These are phyloP conservation scores for Corythornis cristatus DNA, from an alignment of 2,113 vertebrate genomes.

Conservation along the genomic window DNA sequence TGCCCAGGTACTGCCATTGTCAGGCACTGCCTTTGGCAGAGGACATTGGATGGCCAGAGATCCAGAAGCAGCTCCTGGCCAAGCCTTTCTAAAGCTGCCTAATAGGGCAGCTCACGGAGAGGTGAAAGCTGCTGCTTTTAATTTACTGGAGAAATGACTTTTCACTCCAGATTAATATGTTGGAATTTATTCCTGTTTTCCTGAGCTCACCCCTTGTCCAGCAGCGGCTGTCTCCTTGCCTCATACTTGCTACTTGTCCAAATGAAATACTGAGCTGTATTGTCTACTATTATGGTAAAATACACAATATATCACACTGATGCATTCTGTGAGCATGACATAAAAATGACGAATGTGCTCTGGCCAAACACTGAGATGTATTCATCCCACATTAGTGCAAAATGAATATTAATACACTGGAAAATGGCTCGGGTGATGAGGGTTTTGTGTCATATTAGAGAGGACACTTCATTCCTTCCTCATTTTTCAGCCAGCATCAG, in stretches of 20 bases:
- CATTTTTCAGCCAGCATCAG: conserved; percentile 10
- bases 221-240: conserved; percentile 2
- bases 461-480: conserved; percentile 33
- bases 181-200: conserved; percentile 65
- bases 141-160: conserved; percentile 36
- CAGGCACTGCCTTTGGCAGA: not conserved
- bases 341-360: conserved; percentile 54
- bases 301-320: conserved; percentile 57
- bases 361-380: conserved; percentile 54
- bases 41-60: too few relatives aligned
- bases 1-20: not conserved
- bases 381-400: conserved; percentile 63
- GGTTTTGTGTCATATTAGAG: conserved; percentile 2
- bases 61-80: not conserved
- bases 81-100: not conserved
- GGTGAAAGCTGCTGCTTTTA: conserved; percentile 3
- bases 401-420: conserved; percentile 70
- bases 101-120: not conserved
- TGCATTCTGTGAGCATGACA: conserved; percentile 28
- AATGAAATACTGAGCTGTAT: conserved; percentile 40
- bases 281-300: conserved; percentile 69
- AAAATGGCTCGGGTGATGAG: conserved; percentile 52
- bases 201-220: not conserved
- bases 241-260: conserved; percentile 15
- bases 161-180: conserved; percentile 49